phyloP scores from a whole-genome alignment of 2,888 invertebrate species.

The Limenitis arthemis region DNA sequence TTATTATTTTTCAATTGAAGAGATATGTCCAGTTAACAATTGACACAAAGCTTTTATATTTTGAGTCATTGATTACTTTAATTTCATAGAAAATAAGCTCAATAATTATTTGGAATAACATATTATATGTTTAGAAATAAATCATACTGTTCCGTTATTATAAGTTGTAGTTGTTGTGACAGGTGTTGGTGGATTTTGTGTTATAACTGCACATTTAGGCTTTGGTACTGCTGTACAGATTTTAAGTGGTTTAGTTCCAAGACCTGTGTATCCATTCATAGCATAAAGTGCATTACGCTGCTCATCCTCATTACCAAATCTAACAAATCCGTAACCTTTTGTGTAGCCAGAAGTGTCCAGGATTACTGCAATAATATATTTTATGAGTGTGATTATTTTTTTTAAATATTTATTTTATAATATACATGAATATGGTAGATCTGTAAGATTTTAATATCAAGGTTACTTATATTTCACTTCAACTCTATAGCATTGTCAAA shows the following conservation, averaged over 20 bases:
- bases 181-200: slow-evolving; percentile 38
- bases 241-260: slow-evolving; percentile 90
- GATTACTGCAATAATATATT: slow-evolving; percentile 76
- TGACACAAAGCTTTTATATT: no score
- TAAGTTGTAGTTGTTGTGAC: slow-evolving; percentile 42
- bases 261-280: slow-evolving; percentile 93
- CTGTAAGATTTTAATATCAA: neutral
- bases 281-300: slow-evolving; percentile 93
- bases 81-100: no score
- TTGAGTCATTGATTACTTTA: no score
- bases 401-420: neutral
- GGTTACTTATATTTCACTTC: no score
- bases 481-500: no score
- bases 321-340: slow-evolving; percentile 96
- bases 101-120: no score
- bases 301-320: slow-evolving; percentile 94
- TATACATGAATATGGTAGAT: neutral
- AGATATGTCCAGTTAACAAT: no score
- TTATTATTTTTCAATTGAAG: no score
- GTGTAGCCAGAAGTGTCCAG: slow-evolving; percentile 91
- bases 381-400: neutral
- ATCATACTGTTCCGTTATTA: slow-evolving; percentile 52
- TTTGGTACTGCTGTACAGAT: slow-evolving; percentile 95
- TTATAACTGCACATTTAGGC: slow-evolving; percentile 71
- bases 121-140: no score